phyloP scores from a whole-genome alignment of 2,113 vertebrate genomes.

The Corythornis vintsioides region DNA sequence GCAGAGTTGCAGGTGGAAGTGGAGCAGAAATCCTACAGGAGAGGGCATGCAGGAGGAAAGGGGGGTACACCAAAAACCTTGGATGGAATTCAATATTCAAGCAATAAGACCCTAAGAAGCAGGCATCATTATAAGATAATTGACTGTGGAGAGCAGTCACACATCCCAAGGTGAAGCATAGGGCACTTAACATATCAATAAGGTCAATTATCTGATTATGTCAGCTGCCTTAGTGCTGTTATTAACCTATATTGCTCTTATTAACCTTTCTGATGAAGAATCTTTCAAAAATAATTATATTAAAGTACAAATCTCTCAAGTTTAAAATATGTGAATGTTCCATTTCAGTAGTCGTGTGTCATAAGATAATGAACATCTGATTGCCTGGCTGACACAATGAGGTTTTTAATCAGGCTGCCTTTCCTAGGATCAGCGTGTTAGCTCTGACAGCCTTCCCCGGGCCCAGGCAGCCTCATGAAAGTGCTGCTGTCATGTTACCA shows the following conservation, averaged over 20 bases:
- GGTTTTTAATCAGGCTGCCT: slow-evolving; percentile 67
- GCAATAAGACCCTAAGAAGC: slow-evolving; percentile 33
- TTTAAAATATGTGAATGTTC: slow-evolving; percentile 73
- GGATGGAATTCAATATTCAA: neutral
- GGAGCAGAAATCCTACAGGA: slow-evolving; percentile 15
- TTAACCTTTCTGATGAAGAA: slow-evolving; percentile 81
- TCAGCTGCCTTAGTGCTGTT: slow-evolving; percentile 60
- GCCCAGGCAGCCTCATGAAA: slow-evolving; percentile 47
- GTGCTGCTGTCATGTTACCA: slow-evolving; percentile 53
- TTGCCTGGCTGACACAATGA: slow-evolving; percentile 43
- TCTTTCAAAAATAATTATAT: slow-evolving; percentile 82
- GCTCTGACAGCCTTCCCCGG: slow-evolving; percentile 42
- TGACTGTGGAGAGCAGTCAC: slow-evolving; percentile 63
- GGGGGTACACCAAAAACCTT: neutral
- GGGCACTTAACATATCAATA: slow-evolving; percentile 75
- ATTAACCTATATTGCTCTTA: slow-evolving; percentile 78
- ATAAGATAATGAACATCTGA: slow-evolving; percentile 74
- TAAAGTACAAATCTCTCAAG: slow-evolving; percentile 73
- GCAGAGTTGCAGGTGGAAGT: neutral
- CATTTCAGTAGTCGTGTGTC: slow-evolving; percentile 64
- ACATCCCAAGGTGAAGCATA: slow-evolving; percentile 70
- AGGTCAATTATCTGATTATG: slow-evolving; percentile 77
- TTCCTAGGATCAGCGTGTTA: slow-evolving; percentile 9
- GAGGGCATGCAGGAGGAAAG: neutral
- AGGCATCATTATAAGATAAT: slow-evolving; percentile 61